A percentile compares a stretch with the other conserved stretches of the same genome.
Conservation (phyloP, 2,113 vertebrate genomes). For the Henicopernis longicauda region DNA sequence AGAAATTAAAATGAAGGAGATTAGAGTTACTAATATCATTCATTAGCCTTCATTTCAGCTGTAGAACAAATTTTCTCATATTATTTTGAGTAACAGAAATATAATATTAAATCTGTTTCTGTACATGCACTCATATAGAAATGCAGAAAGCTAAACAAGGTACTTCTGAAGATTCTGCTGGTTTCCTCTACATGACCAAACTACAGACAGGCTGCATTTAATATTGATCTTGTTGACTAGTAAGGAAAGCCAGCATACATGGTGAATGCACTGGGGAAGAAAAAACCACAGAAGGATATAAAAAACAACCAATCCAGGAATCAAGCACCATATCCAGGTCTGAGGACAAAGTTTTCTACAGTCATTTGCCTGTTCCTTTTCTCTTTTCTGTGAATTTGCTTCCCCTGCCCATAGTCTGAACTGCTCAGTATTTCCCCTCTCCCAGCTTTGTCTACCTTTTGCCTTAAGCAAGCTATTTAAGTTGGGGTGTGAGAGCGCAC, state of each 20-base stretch:
- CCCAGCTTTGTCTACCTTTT: neutral
- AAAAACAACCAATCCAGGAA: neutral
- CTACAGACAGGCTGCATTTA: neutral
- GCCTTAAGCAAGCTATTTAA: neutral
- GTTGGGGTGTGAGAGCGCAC: neutral
- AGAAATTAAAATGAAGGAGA: neutral
- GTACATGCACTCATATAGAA: neutral
- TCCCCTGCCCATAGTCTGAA: neutral
- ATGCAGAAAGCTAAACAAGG: neutral
- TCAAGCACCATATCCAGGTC: neutral
- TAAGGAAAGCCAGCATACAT: neutral
- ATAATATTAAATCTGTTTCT: neutral
- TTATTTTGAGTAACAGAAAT: neutral
- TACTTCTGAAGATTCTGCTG: neutral
- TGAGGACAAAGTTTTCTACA: neutral
- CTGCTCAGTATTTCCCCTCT: neutral
- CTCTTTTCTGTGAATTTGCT: neutral
- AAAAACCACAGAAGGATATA: neutral
- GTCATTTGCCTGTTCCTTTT: neutral
- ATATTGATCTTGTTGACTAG: neutral
- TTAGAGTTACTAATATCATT: neutral
- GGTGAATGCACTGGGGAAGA: neutral
- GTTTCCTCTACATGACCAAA: neutral
- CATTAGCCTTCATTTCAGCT: neutral
- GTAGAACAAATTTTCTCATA: neutral